Conservation (phyloP, 2,888 invertebrate genomes). For the Phrixothrix hirtus region DNA sequence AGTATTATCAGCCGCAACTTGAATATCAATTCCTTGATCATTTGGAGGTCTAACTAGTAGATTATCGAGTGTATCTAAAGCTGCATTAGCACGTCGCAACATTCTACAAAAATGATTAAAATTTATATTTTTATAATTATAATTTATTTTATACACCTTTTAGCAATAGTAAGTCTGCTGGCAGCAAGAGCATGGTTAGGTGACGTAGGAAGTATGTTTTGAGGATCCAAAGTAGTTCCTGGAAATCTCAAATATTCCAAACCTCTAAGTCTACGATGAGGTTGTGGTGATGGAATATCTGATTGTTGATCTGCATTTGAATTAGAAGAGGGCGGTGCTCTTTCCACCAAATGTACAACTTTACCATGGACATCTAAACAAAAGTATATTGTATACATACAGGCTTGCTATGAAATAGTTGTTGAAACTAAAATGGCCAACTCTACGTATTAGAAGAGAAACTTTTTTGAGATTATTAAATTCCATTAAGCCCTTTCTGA, state of each 20-base stretch:
- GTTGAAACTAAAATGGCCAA: too few relatives aligned
- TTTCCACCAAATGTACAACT: conserved; percentile 89
- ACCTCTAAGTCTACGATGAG: conserved; percentile 39
- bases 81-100: conserved; percentile 57
- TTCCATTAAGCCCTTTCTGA: too few relatives aligned
- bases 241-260: conserved; percentile 61
- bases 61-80: conserved; percentile 57
- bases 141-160: conserved; percentile 50
- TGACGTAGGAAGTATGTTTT: conserved; percentile 57
- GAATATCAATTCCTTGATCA: too few relatives aligned
- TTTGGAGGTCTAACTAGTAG: too few relatives aligned
- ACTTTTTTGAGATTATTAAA: too few relatives aligned
- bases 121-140: too few relatives aligned
- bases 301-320: conserved; percentile 38
- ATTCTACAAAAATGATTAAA: too few relatives aligned
- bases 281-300: conserved; percentile 42
- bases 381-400: too few relatives aligned
- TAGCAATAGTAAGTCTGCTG: conserved; percentile 59
- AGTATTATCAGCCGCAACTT: too few relatives aligned
- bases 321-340: conserved; percentile 70
- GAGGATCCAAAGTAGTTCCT: conserved; percentile 56
- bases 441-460: too few relatives aligned
- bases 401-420: too few relatives aligned
- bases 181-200: conserved; percentile 59
- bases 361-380: conserved; percentile 82